These are phyloP conservation scores for Gracilinanus agilis DNA, from an alignment of 2,113 vertebrate genomes.

Conservation along the genomic window DNA sequence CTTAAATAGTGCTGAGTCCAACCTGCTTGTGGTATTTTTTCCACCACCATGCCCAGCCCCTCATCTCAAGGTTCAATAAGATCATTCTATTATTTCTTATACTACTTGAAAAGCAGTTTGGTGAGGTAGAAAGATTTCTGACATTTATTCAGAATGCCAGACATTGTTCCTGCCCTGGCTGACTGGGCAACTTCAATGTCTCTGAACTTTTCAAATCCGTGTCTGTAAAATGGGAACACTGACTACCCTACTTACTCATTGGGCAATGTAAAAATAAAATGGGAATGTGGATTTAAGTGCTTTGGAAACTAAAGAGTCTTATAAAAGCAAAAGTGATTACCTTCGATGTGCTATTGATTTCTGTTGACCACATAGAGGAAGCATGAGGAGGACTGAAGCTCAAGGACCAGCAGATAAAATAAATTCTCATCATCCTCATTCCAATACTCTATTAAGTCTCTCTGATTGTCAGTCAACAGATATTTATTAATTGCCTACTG, in stretches of 20 bases:
- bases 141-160: neutral
- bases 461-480: neutral
- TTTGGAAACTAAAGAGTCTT: neutral
- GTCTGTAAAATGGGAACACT: neutral
- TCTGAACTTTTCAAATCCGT: neutral
- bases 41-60: neutral
- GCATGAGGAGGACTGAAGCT: neutral
- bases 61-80: neutral
- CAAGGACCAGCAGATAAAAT: neutral
- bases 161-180: neutral
- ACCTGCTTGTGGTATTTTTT: neutral
- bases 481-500: neutral
- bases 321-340: neutral
- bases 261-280: neutral
- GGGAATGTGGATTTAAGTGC: neutral
- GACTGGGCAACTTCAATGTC: neutral
- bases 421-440: neutral
- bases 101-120: neutral
- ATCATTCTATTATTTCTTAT: neutral
- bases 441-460: neutral
- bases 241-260: neutral
- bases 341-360: neutral
- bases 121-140: neutral
- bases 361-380: neutral
- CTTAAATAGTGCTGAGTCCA: neutral